Base-by-base conservation (phyloP, 2,888 invertebrate species). In the Lottia gigantea region DNA sequence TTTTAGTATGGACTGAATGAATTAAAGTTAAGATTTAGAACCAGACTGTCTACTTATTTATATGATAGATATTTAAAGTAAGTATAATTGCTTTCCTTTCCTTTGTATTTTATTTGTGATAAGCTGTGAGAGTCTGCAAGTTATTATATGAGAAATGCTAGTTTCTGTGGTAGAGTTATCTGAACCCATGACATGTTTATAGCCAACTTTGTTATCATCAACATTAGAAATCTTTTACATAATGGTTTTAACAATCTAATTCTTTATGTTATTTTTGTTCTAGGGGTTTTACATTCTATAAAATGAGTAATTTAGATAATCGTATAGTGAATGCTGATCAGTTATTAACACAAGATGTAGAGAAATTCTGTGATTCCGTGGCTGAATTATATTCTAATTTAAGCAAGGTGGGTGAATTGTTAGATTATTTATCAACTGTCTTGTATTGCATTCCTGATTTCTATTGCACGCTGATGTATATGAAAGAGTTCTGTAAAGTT, bases 311-410 rank as follows among this genome's bases (percentile, higher is more conserved):
- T 90, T 90, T 98, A 82, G 98, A 98, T 89, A 96, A 95, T 85
- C 92, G 97, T 86, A 96, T 98, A 89, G 92, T 95, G 15, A 98
- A 98, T 90, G 95, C 96, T 0, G 98, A 98, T 89, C 98, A 98
- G 88, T 91, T 98, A 65, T 90, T 98, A 70, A 97, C 98, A 0
- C 96, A 95, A 0, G 98, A 99, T 87, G 95, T 98, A 1, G 98
- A 98, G 88, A 96, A 96, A 89, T 98, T 99, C 90, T 98, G 98
- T 88, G 95, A 96, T 80, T 95, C 96, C 70, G 93, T 97, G 47
- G 95, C 97, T 0, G 97, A 98, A 86, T 91, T 99, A 16, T 99
- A 99, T 90, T 96, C 97, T 74, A 97, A 98, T 88, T 92, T 98
- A 40, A 95, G 95, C 81, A 99, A 99, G 86, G 90, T 90, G 72